phyloP scores from a whole-genome alignment of 2,888 invertebrate genomes.

The Didymodactylos carnosus region DNA sequence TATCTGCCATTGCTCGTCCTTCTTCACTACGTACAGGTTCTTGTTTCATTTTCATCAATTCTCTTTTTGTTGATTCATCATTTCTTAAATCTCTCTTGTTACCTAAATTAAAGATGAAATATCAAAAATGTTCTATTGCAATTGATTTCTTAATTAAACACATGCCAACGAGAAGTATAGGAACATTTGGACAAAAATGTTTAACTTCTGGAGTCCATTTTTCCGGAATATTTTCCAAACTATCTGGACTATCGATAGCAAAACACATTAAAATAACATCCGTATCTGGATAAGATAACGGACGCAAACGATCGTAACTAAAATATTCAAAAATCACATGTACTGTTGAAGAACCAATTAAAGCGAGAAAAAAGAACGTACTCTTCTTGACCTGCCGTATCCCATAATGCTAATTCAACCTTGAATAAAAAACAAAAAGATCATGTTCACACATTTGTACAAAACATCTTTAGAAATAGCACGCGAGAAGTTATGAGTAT shows the following conservation, averaged over 20 bases:
- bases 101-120: no score
- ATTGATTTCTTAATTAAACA: no score
- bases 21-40: slow-evolving; percentile 92
- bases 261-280: slow-evolving; percentile 99
- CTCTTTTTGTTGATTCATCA: slow-evolving; percentile 34
- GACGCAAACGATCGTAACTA: slow-evolving; percentile 82
- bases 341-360: no score
- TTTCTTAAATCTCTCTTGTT: slow-evolving; percentile 35
- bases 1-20: slow-evolving; percentile 88
- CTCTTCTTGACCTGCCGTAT: slow-evolving; percentile 19
- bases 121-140: no score
- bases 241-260: slow-evolving; percentile 94
- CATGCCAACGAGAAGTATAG: slow-evolving; percentile 95
- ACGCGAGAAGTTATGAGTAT: no score
- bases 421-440: no score
- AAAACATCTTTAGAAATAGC: no score
- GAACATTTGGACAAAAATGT: slow-evolving; percentile 96
- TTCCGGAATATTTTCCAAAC: slow-evolving; percentile 94
- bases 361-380: slow-evolving; percentile 18
- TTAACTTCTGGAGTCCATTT: slow-evolving; percentile 88
- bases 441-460: no score
- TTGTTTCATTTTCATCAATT: slow-evolving; percentile 87
- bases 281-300: slow-evolving; percentile 87
- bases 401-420: slow-evolving; percentile 55
- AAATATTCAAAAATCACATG: no score